A percentile compares a stretch with the other conserved stretches of the same genome.
Conservation (phyloP, 1,140 invertebrate genomes). For the Macrobrachium nipponense region DNA sequence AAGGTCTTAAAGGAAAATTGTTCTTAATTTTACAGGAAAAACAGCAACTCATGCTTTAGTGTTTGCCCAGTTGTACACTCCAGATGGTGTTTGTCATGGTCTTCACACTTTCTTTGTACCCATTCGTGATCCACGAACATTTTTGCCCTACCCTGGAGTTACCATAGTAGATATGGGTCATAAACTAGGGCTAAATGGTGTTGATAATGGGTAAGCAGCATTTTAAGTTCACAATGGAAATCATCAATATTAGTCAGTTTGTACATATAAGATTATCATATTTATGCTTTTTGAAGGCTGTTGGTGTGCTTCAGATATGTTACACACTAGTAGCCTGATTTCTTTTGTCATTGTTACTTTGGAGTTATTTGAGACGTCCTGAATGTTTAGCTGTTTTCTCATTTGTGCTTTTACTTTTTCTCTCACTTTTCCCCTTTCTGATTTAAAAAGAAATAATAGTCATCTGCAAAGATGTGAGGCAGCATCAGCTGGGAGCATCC, state of each 20-base stretch:
- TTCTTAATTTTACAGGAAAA: slow-evolving; percentile 75
- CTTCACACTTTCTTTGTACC: slow-evolving; percentile 88
- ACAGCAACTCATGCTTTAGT: slow-evolving; percentile 87
- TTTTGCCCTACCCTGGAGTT: slow-evolving; percentile 80
- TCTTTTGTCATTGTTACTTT: background rate
- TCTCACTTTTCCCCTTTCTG: too few relatives aligned
- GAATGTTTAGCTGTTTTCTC: too few relatives aligned
- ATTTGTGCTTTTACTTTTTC: too few relatives aligned
- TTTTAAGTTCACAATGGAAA: background rate
- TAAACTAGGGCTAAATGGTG: slow-evolving; percentile 87
- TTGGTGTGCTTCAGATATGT: too few relatives aligned
- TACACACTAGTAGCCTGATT: too few relatives aligned
- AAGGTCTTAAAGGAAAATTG: background rate
- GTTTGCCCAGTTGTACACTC: slow-evolving; percentile 89
- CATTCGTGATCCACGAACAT: slow-evolving; percentile 81
- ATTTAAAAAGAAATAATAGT: too few relatives aligned
- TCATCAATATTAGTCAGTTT: too few relatives aligned
- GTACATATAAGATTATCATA: too few relatives aligned
- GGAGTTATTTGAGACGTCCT: background rate
- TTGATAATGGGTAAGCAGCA: slow-evolving; percentile 75
- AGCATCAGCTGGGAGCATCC: too few relatives aligned
- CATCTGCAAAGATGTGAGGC: too few relatives aligned
- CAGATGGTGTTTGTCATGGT: slow-evolving; percentile 85
- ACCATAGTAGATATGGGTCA: slow-evolving; percentile 88
- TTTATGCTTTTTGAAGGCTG: too few relatives aligned